Conservation (phyloP, 2,113 vertebrate genomes). For the Oreocharis arfaki region DNA sequence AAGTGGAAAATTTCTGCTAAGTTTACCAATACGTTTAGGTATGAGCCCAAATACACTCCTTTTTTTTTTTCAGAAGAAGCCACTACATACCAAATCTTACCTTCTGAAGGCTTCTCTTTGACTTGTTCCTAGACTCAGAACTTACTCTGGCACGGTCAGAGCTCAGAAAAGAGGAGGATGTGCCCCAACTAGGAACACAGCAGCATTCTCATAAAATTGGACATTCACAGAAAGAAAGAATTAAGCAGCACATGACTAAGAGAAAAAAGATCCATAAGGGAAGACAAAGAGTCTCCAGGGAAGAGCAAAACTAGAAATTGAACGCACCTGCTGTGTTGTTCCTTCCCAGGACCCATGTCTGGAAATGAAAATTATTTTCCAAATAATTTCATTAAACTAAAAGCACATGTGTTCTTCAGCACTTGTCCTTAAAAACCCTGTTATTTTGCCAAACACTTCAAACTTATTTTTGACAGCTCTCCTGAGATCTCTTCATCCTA, state of each 20-base stretch:
- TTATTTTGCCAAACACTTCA: neutral
- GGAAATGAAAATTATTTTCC: neutral
- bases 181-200: neutral
- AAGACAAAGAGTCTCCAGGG: neutral
- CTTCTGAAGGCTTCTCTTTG: neutral
- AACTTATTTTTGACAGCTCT: neutral
- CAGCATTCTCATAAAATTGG: neutral
- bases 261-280: neutral
- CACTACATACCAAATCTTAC: neutral
- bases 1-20: neutral
- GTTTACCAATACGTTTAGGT: neutral
- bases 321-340: neutral
- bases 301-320: neutral
- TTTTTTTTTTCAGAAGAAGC: neutral
- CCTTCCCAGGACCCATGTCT: neutral
- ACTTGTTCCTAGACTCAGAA: neutral
- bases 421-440: neutral
- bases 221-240: neutral
- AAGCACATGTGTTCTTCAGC: neutral
- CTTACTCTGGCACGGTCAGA: neutral
- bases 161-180: neutral
- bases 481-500: too few species aligned
- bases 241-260: neutral
- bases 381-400: neutral
- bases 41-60: fast-evolving